A percentile compares a stretch with the other conserved stretches of the same genome.
phyloP scores from a whole-genome alignment of 2,113 vertebrate genomes.

The Pithys albifrons region DNA sequence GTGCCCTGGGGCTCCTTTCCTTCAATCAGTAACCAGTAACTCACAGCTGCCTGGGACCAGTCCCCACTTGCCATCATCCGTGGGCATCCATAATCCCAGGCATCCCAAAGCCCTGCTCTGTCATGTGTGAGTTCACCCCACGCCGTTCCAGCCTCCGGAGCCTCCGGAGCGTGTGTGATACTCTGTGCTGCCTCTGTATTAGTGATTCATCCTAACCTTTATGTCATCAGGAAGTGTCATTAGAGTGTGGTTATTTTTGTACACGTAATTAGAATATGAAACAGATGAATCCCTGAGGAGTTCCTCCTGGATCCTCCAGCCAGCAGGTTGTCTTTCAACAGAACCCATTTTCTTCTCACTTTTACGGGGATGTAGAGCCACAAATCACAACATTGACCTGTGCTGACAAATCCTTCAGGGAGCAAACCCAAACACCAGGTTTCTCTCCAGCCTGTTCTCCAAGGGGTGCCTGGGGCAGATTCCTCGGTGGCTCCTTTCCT shows the following conservation, averaged over 20 bases:
- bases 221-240: constrained; percentile 56
- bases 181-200: neutral
- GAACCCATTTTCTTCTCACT: neutral
- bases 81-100: neutral
- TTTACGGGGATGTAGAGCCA: rapidly evolving
- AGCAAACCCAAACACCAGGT: neutral
- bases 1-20: neutral
- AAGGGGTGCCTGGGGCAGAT: neutral
- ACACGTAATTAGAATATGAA: neutral
- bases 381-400: neutral
- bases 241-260: constrained; percentile 20
- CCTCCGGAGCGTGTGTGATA: neutral
- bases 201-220: constrained; percentile 40
- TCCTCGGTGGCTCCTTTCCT: neutral
- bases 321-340: neutral
- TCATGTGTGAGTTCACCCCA: neutral
- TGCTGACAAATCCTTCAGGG: neutral
- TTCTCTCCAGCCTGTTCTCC: neutral
- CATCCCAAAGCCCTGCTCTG: neutral
- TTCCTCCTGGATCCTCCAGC: neutral
- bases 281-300: constrained; percentile 5
- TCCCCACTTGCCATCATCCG: neutral
- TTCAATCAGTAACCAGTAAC: neutral
- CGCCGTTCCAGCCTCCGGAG: neutral
- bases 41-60: neutral